phyloP scores from a whole-genome alignment of 2,113 vertebrate genomes.

The Serilophus lunatus region DNA sequence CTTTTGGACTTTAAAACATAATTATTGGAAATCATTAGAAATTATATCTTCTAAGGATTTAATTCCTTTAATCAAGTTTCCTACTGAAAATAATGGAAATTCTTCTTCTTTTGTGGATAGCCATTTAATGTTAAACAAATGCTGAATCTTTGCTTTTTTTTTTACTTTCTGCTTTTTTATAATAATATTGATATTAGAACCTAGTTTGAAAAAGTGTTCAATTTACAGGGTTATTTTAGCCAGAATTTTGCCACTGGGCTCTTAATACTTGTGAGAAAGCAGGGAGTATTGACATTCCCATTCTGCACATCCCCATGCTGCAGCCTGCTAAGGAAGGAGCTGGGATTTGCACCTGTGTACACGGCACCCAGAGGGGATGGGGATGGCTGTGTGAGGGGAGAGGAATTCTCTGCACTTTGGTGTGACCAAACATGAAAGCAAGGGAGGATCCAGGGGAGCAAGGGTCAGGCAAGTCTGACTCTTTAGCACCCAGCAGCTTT shows the following conservation, averaged over 20 bases:
- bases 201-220: not conserved
- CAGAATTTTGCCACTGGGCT: not conserved
- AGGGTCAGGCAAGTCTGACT: not conserved
- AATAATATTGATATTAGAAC: not conserved
- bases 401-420: not conserved
- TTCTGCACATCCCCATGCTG: not conserved
- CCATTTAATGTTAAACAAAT: not conserved
- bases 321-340: not conserved
- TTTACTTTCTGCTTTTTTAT: not conserved
- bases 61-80: not conserved
- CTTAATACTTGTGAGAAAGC: not conserved
- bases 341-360: not conserved
- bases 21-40: not conserved
- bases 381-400: not conserved
- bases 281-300: accelerated
- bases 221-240: not conserved
- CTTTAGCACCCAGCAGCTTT: not conserved
- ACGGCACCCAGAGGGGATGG: not conserved
- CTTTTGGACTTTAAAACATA: not conserved
- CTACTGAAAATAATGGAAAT: not conserved
- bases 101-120: not conserved
- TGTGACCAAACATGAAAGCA: not conserved
- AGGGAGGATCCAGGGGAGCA: not conserved
- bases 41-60: not conserved
- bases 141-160: not conserved